Base-by-base conservation (phyloP, 2,113 vertebrate genomes). In the Corythoichthys intestinalis region DNA sequence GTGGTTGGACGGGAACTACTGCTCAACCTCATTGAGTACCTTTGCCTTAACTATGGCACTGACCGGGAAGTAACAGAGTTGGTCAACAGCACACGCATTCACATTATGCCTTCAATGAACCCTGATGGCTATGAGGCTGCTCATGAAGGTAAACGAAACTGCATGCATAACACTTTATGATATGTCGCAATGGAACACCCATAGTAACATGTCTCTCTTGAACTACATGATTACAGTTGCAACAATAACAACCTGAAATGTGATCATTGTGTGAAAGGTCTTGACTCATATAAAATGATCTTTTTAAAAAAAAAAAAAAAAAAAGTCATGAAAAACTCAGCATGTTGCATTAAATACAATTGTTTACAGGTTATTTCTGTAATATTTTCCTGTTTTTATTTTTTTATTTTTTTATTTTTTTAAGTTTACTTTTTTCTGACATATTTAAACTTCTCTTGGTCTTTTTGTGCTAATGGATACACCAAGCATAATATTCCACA, bases 31-130 rank as follows among this genome's bases (percentile, higher is more conserved):
- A 97, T 98, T 0, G 96, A 98, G 87, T 98, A 96, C 78, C 93
- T 99, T 69, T 99, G 97, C 86, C 92, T 87, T 82, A 98, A 98
- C 89, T 98, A 94, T 2, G 96, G 94, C 50, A 93, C 87, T 0
- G 94, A 99, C 78, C 88, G 92, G 0, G 96, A 98, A 85, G 94
- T 97, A 81, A 97, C 96, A 0, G 70, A 91, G 67, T 79, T 99
- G 66, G 92, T 99, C 70, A 93, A 72, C 77, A 94, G 47, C 73
- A 99, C 97, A 1, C 94, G 97, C 67, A 98, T 99, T 84, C 97
- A 99, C 83, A 96, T 99, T 78, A 96, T 99, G 96, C 97, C 97
- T 0, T 98, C 97, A 1, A 99, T 99, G 97, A 99, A 99, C 81
- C 97, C 97, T 0, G 97, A 99, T 37, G 97, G 97, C 14, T 99